phyloP scores from a whole-genome alignment of 2,113 vertebrate species.

The Egretta garzetta region DNA sequence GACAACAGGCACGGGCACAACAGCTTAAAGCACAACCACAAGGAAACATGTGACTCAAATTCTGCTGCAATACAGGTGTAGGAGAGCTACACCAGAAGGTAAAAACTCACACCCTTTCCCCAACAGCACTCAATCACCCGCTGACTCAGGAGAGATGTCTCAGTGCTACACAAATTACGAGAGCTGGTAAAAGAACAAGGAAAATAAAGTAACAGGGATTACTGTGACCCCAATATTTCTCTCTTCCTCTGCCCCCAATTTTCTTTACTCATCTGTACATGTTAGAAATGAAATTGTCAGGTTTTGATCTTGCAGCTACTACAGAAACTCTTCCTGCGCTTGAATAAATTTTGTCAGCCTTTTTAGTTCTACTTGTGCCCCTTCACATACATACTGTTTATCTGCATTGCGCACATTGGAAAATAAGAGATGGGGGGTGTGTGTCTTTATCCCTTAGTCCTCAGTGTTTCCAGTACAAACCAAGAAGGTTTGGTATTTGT shows the following conservation, averaged over 20 bases:
- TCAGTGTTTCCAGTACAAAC: not conserved
- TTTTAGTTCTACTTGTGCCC: not conserved
- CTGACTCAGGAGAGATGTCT: slow-evolving; percentile 2
- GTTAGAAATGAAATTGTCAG: slow-evolving; percentile 47
- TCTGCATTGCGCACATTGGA: not conserved
- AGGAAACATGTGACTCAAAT: not conserved
- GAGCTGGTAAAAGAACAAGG: slow-evolving; percentile 16
- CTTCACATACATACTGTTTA: not conserved
- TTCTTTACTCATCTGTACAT: slow-evolving; percentile 29
- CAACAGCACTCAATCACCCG: not conserved
- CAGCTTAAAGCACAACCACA: not conserved
- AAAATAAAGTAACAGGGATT: slow-evolving; percentile 28
- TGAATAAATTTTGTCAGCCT: slow-evolving; percentile 14
- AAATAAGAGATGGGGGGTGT: not conserved
- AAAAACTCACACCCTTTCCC: not conserved
- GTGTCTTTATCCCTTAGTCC: not conserved
- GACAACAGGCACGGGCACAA: not conserved
- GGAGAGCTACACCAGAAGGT: not conserved
- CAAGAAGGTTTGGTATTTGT: not conserved
- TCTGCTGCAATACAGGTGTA: not conserved
- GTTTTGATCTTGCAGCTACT: slow-evolving; percentile 47
- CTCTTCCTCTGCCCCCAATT: not conserved
- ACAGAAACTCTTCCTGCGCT: not conserved
- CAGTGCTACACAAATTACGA: not conserved
- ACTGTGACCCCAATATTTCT: slow-evolving; percentile 14